Conservation (phyloP, 2,797 vertebrate genomes). For the Myripristis murdjan region DNA sequence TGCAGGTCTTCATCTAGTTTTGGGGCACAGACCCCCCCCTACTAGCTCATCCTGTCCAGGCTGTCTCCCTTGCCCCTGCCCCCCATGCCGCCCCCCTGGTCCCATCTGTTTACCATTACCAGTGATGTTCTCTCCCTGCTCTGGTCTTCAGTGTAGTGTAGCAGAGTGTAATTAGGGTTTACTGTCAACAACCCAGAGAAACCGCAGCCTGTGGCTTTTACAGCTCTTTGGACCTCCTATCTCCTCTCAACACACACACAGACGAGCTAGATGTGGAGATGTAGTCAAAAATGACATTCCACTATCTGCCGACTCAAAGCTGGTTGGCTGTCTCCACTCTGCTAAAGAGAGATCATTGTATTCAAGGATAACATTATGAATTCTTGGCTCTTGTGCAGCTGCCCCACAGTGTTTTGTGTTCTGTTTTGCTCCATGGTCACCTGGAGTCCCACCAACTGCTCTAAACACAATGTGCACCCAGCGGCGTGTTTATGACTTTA, state of each 20-base stretch:
- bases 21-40: constrained; percentile 29
- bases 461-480: constrained; percentile 5
- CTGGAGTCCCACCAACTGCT: constrained; percentile 4
- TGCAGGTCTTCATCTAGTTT: constrained; percentile 14
- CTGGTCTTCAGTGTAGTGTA: constrained; percentile 68
- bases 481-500: constrained; percentile 29
- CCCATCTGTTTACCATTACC: constrained; percentile 84
- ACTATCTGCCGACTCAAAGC: constrained; percentile 19
- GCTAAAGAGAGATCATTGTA: constrained; percentile 4
- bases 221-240: constrained; percentile 63
- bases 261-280: constrained; percentile 8
- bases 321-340: constrained; percentile 17
- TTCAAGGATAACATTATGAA: constrained; percentile 3
- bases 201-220: constrained; percentile 77
- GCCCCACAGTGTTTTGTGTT: constrained; percentile 4
- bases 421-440: constrained; percentile 29
- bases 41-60: constrained; percentile 57
- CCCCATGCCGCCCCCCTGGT: constrained; percentile 13
- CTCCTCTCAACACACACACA: constrained; percentile 39
- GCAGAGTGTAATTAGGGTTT: constrained; percentile 81
- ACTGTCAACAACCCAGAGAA: constrained; percentile 82
- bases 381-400: constrained; percentile 3
- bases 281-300: constrained; percentile 28
- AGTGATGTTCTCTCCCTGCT: constrained; percentile 67
- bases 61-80: constrained; percentile 22